Evolutionary conservation across 2,113 vertebrate species (phyloP), one percentile per base, ranked within the genome.

Genomic region (Callipepla squamata): DNA sequence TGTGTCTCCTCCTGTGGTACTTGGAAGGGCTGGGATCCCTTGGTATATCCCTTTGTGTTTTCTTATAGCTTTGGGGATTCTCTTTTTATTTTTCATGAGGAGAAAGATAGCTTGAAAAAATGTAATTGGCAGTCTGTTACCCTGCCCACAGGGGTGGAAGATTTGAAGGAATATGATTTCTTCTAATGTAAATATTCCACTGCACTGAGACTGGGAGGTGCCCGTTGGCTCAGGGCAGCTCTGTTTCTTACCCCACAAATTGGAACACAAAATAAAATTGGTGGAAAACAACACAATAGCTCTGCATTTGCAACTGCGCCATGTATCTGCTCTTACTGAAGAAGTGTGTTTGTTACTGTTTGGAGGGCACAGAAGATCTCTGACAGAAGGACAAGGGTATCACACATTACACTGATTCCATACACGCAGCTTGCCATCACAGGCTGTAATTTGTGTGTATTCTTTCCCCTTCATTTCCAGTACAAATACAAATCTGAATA

Each of bases 71-170:
- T 73, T 38, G 3, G 36, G 36, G n/a, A 66, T 57, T 38, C n/a
- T 69, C 66, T 88, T 44, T 17, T 42, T 42, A 32, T 88, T 78
- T 90, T 53, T 92, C n/a, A n/a, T 19, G 22, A 86, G 58, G 7
- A 94, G 82, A 83, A 86, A 88, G 74, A 58, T 38, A 65, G 59
- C 47, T 75, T 89, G 69, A n/a, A 87, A 88, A 93, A 67, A 75
- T 66, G 2, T 20, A 74, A 63, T 1, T 48, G 76, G 85, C 77
- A 85, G 50, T 42, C 38, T 85, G 85, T 94, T 80, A 69, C 25
- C 36, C 50, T 93, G 9, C 73, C 47, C 2, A 0, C 28, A 14
- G 45, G 38, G 89, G 48, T 87, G 50, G 45, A 79, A 80, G 75
- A 55, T 89, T 34, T 47, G 45, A 79, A 80, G 50, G 75, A 62